Conservation (phyloP, 2,113 vertebrate genomes). For the Rhinopithecus roxellana region DNA sequence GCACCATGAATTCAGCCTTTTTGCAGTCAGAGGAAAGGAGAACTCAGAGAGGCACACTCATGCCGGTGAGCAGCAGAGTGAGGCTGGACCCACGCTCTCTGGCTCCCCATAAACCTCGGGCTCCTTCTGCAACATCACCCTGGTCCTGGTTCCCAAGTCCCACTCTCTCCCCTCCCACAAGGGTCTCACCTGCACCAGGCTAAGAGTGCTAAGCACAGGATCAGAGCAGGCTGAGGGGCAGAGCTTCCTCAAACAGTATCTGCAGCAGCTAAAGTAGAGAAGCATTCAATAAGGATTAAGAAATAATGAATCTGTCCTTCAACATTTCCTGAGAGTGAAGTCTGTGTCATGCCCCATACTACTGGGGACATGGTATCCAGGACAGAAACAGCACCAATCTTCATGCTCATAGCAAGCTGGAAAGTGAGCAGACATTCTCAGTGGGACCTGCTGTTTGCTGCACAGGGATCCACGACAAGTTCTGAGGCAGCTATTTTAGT, state of each 20-base stretch:
- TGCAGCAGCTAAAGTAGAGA: background rate
- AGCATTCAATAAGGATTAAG: background rate
- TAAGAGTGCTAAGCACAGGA: slow-evolving; percentile 15
- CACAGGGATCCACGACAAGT: background rate
- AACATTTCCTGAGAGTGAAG: background rate
- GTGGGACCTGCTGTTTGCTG: background rate
- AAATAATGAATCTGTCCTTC: background rate
- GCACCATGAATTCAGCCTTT: background rate
- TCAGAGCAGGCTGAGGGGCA: background rate
- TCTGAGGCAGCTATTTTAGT: slow-evolving; percentile 10
- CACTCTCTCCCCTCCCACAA: no score
- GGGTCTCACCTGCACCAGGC: slow-evolving; percentile 70
- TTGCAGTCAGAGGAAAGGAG: background rate
- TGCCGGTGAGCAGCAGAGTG: background rate
- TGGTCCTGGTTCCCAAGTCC: background rate
- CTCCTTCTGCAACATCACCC: background rate
- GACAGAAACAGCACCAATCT: background rate
- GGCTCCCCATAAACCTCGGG: background rate
- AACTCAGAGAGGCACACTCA: background rate
- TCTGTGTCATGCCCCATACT: background rate
- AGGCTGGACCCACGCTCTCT: background rate
- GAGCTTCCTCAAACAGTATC: slow-evolving; percentile 63
- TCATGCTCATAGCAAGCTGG: background rate
- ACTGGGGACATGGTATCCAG: background rate
- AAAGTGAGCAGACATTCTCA: background rate